phyloP scores from a whole-genome alignment of 1,140 invertebrate species.

The Carcinoscorpius rotundicauda region DNA sequence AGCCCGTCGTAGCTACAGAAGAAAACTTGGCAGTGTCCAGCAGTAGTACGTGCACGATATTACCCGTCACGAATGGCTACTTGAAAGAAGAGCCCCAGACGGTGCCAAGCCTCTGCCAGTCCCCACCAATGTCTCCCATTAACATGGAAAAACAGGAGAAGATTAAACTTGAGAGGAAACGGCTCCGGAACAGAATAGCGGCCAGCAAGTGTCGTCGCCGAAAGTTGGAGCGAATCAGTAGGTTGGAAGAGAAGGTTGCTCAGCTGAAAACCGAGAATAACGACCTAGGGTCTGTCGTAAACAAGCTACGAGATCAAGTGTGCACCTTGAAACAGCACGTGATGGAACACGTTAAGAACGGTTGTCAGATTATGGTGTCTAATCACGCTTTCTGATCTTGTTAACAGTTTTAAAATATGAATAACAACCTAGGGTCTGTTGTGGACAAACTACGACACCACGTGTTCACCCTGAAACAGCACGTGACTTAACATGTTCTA shows the following conservation, averaged over 20 bases:
- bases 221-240: conserved; percentile 88
- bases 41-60: no score
- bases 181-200: conserved; percentile 89
- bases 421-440: no score
- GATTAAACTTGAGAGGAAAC: conserved; percentile 89
- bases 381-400: neutral
- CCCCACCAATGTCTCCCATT: conserved; percentile 66
- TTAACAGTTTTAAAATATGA: no score
- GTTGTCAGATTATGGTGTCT: conserved; percentile 56
- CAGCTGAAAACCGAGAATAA: conserved; percentile 78
- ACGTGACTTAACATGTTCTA: no score
- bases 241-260: conserved; percentile 87
- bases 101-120: conserved; percentile 48
- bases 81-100: conserved; percentile 80
- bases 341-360: conserved; percentile 78
- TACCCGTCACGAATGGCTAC: no score
- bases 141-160: conserved; percentile 92
- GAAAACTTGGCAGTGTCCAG: no score
- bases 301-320: conserved; percentile 79
- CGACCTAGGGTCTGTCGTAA: conserved; percentile 65
- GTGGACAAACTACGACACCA: no score
- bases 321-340: conserved; percentile 86
- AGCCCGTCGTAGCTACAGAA: neutral
- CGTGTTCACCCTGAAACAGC: no score
- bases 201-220: conserved; percentile 89